Evolutionary conservation across 2,888 invertebrate genomes (phyloP).

Genomic region (Epistrophe grossulariae): DNA sequence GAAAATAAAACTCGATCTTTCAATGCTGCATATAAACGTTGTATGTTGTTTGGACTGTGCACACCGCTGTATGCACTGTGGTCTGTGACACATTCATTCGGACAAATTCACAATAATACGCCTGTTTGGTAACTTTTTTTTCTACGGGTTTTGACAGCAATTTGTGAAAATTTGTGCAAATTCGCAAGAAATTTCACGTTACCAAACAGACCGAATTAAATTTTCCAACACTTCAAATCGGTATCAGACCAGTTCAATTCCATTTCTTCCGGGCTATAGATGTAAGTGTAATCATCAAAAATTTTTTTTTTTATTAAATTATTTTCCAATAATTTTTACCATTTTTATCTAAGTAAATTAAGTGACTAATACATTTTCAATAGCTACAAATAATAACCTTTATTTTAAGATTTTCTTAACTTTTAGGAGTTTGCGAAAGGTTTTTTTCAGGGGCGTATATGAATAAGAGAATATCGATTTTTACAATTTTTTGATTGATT

Average conservation of each 20-base stretch:
- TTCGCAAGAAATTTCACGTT: too few relatives aligned
- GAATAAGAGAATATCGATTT: constrained; percentile 9
- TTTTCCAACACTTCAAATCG: constrained; percentile 21
- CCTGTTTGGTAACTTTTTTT: too few relatives aligned
- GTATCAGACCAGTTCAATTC: constrained; percentile 64
- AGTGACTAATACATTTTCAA: not conserved
- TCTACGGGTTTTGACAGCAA: too few relatives aligned
- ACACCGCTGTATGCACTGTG: too few relatives aligned
- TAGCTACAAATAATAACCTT: not conserved
- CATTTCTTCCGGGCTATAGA: constrained; percentile 56
- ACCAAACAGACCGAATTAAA: too few relatives aligned
- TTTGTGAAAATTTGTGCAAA: too few relatives aligned
- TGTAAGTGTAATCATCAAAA: constrained; percentile 51
- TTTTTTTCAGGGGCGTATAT: not conserved
- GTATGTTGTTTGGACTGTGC: too few relatives aligned
- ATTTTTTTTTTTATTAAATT: not conserved
- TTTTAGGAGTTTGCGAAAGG: too few relatives aligned
- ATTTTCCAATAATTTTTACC: constrained; percentile 2
- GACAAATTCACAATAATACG: too few relatives aligned
- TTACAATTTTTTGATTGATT: not conserved
- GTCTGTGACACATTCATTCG: too few relatives aligned
- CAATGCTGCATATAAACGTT: too few relatives aligned
- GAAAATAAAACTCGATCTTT: too few relatives aligned
- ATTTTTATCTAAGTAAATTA: not conserved
- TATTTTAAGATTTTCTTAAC: not conserved